Evolutionary conservation across 2,888 invertebrate genomes (phyloP), one percentile per base, ranked within the genome.

Genomic region (Amblyteles armatorius): DNA sequence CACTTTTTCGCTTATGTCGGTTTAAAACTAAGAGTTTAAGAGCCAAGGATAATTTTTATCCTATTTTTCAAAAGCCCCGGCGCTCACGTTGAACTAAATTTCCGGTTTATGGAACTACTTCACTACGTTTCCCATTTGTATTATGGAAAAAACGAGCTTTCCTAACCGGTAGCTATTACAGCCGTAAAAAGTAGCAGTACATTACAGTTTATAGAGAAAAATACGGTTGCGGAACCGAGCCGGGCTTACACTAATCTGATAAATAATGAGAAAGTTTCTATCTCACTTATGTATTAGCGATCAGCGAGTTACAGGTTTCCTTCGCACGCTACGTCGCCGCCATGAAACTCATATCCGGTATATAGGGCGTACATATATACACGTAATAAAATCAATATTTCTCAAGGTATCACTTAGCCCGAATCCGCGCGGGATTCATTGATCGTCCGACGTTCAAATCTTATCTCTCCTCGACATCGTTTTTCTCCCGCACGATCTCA

Each of bases 211-310:
- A 63, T 16, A 33, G 33, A 63, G 33, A 33, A 63, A 63, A 63
- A 63, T 16, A 63, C 71, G 67, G 65, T 76, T 68, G 71, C 57
- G 78, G 19, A 50, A 68, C 50, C 48, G 13, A 68, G 71, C 73
- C 71, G 87, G 29, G 85, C 80, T 86, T 84, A 83, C 83, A 79
- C 80, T 87, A 86, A 87, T 86, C 87, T 77, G 63, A 87, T 86
- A 80, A 87, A 86, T 87, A 87, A 87, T 80, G 83, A 86, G 86
- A 33, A 72, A 57, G 4, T 40, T 22, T 36, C 55, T 33, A 55
- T 72, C 55, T 36, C 55, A 4, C 40, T 72, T 33, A 55, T 67
- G 77, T 33, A 68, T 78, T 78, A 78, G 44, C 36, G 77, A 65
- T 67, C 68, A 77, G 13, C 55, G 52, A 71, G 71, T 33, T 63